phyloP scores from a whole-genome alignment of 2,113 vertebrate genomes.

The Alethe diademata region DNA sequence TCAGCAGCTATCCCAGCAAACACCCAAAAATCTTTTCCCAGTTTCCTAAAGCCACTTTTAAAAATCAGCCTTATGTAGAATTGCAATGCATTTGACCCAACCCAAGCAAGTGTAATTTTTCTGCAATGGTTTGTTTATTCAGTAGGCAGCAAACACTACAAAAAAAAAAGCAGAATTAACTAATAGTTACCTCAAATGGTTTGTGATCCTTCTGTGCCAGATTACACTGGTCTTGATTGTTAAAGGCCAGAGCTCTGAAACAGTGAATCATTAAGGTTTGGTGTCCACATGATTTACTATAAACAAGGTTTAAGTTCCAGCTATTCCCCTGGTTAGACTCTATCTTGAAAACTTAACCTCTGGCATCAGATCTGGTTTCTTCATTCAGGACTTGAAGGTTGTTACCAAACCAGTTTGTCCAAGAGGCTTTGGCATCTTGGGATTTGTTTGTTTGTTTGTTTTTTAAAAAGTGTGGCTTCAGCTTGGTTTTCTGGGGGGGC shows the following conservation, averaged over 20 bases:
- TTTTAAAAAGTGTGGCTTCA: not conserved
- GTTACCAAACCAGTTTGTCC: slow-evolving; percentile 18
- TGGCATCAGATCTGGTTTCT: not conserved
- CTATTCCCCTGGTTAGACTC: not conserved
- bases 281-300: slow-evolving; percentile 16
- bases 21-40: not conserved
- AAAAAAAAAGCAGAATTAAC: not conserved
- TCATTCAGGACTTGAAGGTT: not conserved
- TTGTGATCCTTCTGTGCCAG: not conserved
- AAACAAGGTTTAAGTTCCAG: slow-evolving; percentile 32
- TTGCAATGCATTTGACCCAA: not conserved
- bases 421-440: not conserved
- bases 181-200: not conserved
- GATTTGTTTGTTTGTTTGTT: not conserved
- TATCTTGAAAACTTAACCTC: not conserved
- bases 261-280: not conserved
- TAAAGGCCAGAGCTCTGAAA: not conserved
- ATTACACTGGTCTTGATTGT: not conserved
- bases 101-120: not conserved
- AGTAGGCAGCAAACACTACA: not conserved
- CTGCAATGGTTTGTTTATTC: not conserved
- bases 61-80: not conserved
- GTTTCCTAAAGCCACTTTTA: not conserved
- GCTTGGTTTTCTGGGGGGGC: not conserved
- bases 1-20: not conserved